Base-by-base conservation (phyloP, 1,140 invertebrate genomes). In the Aphis gossypii region DNA sequence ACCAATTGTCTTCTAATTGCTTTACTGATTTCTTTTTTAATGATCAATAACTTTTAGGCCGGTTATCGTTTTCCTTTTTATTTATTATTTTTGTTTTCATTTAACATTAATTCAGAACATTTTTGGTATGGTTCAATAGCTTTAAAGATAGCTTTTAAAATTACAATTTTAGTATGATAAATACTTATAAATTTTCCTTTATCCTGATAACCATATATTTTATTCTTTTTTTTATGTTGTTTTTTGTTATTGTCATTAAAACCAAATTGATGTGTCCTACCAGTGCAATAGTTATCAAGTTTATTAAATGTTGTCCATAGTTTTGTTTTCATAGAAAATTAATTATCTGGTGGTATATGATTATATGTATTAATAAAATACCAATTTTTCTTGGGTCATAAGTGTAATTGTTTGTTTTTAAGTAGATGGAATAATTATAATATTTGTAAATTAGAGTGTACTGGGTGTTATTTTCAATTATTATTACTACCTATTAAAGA, bases 1-100 rank as follows among this genome's bases (percentile, higher is more conserved):
- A 93, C 92, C 92, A 93, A 93, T 93, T 93, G 92, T 84, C 92
- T 93, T 93, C 92, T 93, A 84, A 93, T 93, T 93, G 48, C 92
- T 93, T 93, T 93, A 84, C 92, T 93, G 51, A 60, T 90, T 93
- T 83, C 30, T 84, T 86, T 84, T 20, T 60, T 93, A 82, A 82
- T 83, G 46, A 93, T 93, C 92, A 84, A 93, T 93, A 86, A 86
- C 68, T 93, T 41, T 30, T 90, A 87, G 44, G 86, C 30, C 44
- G 21, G 25, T 68, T 90, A 44, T 90, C 23, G 25, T 60, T 90
- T 44, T 90, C 54, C 38, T 44, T 60, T 68, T 90, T 44, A 60
- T 46, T 60, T 90, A 25, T 41, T 90, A 51, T 48, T 88, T 48
- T 48, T 83, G n/a, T 83, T 48, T 48, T 88, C 51, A 51, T 35